These are phyloP conservation scores for Takifugu ocellatus DNA, from an alignment of 2,797 vertebrate genomes.

Conservation along the genomic window DNA sequence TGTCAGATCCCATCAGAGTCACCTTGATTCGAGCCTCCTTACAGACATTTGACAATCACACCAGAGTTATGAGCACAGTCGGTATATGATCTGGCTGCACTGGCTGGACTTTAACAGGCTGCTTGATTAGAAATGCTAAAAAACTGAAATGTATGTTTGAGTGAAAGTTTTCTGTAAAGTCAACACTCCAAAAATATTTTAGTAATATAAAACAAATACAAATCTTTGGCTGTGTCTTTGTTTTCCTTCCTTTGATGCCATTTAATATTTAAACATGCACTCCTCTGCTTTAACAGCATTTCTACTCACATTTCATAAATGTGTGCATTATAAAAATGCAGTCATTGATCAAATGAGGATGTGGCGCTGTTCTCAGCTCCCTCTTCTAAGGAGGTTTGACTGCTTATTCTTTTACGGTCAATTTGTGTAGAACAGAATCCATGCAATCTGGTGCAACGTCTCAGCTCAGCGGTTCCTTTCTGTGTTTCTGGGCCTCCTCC, in stretches of 20 bases:
- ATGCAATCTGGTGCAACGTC: conserved; percentile 31
- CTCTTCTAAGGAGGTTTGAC: conserved; percentile 11
- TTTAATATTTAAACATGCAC: conserved; percentile 16
- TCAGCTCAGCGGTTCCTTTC: conserved; percentile 29
- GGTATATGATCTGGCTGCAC: no score
- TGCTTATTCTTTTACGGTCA: conserved; percentile 6
- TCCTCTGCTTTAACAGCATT: no score
- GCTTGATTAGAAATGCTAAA: no score
- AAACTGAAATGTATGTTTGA: no score
- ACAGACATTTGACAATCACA: conserved; percentile 47
- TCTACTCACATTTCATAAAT: no score
- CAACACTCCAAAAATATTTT: conserved; percentile 10
- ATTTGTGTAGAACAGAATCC: conserved; percentile 17
- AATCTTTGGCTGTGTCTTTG: no score
- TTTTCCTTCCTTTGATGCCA: not conserved
- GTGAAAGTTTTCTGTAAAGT: not conserved
- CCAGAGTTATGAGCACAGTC: no score
- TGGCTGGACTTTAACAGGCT: no score
- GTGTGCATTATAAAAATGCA: not conserved
- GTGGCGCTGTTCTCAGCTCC: conserved; percentile 24
- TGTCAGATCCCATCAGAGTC: conserved; percentile 61
- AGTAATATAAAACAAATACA: no score
- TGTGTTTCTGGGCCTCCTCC: conserved; percentile 18
- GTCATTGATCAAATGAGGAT: conserved; percentile 9
- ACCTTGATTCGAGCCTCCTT: conserved; percentile 30